These are phyloP conservation scores for Sphecodes monilicornis DNA, from an alignment of 2,888 invertebrate genomes.

Conservation along the genomic window DNA sequence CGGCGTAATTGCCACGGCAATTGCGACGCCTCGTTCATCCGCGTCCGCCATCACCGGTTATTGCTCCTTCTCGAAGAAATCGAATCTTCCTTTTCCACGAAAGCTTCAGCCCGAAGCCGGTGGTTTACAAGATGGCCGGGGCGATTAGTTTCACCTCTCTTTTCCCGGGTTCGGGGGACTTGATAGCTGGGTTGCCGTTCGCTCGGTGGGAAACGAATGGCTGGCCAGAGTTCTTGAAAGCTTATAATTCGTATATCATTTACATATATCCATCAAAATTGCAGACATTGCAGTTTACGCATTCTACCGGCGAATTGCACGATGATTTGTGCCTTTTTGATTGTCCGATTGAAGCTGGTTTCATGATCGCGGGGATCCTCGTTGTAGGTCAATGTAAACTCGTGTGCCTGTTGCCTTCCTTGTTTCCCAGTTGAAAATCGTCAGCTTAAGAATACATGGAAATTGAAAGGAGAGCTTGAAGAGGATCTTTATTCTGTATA, in stretches of 20 bases:
- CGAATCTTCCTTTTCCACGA: constrained; percentile 43
- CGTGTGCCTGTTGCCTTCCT: not conserved
- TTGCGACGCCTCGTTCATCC: constrained; percentile 43
- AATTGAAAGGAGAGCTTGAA: too few relatives aligned
- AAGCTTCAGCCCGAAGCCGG: constrained; percentile 25
- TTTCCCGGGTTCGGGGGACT: not conserved
- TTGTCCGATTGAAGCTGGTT: not conserved
- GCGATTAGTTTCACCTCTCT: constrained; percentile 34
- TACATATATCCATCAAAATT: not conserved
- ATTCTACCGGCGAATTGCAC: not conserved
- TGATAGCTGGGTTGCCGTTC: not conserved
- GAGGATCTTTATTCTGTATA: too few relatives aligned
- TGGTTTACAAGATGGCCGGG: constrained; percentile 23
- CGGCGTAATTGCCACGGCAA: constrained; percentile 64
- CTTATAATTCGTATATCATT: not conserved
- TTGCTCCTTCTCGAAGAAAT: constrained; percentile 52
- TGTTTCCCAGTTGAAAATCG: not conserved
- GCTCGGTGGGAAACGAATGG: not conserved
- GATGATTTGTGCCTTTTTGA: not conserved
- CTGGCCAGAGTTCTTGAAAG: not conserved
- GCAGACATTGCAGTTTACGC: not conserved
- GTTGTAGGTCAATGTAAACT: not conserved
- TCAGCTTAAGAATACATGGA: too few relatives aligned
- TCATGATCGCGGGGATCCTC: not conserved
- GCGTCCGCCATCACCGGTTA: constrained; percentile 48